These are phyloP conservation scores for Helostoma temminkii DNA, from an alignment of 2,797 vertebrate genomes.

Conservation along the genomic window DNA sequence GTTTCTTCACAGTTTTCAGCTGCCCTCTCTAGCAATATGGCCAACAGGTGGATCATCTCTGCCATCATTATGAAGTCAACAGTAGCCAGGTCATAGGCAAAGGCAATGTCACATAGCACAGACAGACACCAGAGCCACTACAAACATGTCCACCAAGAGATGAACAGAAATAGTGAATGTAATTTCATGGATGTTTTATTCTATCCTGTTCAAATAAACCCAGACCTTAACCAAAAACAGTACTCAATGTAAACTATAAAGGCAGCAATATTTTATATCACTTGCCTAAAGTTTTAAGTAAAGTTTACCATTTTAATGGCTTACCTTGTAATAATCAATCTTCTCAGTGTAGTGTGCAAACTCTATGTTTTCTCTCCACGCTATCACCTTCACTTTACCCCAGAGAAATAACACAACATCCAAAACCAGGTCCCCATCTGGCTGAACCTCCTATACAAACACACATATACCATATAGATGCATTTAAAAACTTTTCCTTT, in stretches of 20 bases:
- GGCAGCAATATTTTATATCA: background rate
- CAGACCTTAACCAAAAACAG: background rate
- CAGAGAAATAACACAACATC: constrained; percentile 88
- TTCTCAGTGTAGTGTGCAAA: constrained; percentile 72
- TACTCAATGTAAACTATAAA: background rate
- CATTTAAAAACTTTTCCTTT: background rate
- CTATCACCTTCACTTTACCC: constrained; percentile 86
- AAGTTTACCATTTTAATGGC: constrained; percentile 11
- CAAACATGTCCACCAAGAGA: constrained; percentile 43
- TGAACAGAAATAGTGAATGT: background rate
- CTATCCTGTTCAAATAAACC: background rate
- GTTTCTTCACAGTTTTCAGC: constrained; percentile 67
- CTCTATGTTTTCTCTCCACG: constrained; percentile 78
- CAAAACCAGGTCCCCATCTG: constrained; percentile 87
- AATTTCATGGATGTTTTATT: background rate
- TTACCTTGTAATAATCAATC: constrained; percentile 85
- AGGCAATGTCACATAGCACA: constrained; percentile 88
- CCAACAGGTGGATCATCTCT: constrained; percentile 86
- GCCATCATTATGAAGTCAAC: constrained; percentile 81
- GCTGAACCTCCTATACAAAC: constrained; percentile 81
- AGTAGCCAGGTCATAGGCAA: constrained; percentile 77
- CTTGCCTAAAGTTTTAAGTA: background rate
- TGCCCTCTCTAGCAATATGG: constrained; percentile 83
- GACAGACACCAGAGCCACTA: constrained; percentile 91
- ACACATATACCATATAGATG: constrained; percentile 2